A percentile compares a stretch with the other conserved stretches of the same genome.
phyloP scores from a whole-genome alignment of 2,888 invertebrate genomes.

The Platycheirus albimanus region DNA sequence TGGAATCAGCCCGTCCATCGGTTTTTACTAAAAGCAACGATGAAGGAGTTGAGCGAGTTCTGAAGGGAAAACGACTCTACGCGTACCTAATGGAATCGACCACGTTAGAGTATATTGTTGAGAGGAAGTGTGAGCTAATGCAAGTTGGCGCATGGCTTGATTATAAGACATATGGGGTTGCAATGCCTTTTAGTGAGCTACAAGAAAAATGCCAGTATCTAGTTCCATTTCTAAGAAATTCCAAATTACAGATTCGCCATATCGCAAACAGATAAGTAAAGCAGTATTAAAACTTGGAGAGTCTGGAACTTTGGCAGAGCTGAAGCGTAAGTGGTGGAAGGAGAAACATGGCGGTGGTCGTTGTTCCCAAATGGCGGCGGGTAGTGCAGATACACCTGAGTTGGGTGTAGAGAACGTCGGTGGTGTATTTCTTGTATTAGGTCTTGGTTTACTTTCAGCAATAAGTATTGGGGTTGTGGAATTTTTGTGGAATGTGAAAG shows the following conservation, averaged over 20 bases:
- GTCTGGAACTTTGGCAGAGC: slow-evolving; percentile 89
- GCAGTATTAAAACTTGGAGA: slow-evolving; percentile 96
- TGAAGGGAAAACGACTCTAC: slow-evolving; percentile 90
- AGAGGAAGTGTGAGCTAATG: slow-evolving; percentile 92
- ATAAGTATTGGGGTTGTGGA: slow-evolving; percentile 90
- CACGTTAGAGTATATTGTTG: slow-evolving; percentile 95
- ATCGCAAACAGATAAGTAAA: slow-evolving; percentile 91
- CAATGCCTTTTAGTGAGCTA: slow-evolving; percentile 95
- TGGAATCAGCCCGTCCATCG: slow-evolving; percentile 92
- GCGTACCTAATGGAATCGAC: slow-evolving; percentile 99
- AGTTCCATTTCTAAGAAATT: no score
- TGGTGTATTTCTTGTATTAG: slow-evolving; percentile 94
- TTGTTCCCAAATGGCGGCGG: slow-evolving; percentile 77
- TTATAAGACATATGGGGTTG: slow-evolving; percentile 96
- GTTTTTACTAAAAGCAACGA: slow-evolving; percentile 92
- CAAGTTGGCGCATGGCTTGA: slow-evolving; percentile 93
- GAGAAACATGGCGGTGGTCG: slow-evolving; percentile 84
- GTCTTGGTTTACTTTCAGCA: slow-evolving; percentile 88
- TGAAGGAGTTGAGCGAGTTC: slow-evolving; percentile 93
- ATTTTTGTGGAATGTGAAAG: slow-evolving; percentile 92
- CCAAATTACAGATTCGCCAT: slow-evolving; percentile 89
- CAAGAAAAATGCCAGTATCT: no score
- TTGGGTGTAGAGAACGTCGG: slow-evolving; percentile 88
- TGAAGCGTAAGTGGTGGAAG: slow-evolving; percentile 97
- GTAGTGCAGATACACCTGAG: slow-evolving; percentile 79